These are phyloP conservation scores for Nezara viridula DNA, from an alignment of 2,888 invertebrate species.

Conservation along the genomic window DNA sequence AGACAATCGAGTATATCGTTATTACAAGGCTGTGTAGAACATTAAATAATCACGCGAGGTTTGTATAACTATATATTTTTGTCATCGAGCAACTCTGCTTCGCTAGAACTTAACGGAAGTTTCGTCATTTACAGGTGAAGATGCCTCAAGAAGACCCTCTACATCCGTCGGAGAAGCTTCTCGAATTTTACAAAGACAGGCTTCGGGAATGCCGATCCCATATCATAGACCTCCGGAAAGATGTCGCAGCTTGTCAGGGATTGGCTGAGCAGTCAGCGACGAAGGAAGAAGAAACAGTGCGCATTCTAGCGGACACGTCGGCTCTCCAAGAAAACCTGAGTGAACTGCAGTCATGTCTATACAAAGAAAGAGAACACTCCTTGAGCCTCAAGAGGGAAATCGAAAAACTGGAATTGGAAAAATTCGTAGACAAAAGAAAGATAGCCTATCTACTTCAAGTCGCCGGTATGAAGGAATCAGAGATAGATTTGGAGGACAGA, in stretches of 20 bases:
- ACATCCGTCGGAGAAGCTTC: conserved; percentile 57
- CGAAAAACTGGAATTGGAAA: conserved; percentile 60
- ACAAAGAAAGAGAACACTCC: conserved; percentile 62
- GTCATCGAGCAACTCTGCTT: not conserved
- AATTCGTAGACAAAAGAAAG: conserved; percentile 61
- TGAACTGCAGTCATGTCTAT: conserved; percentile 62
- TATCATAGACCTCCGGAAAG: conserved; percentile 53
- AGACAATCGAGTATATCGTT: not conserved
- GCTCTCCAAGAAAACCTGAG: conserved; percentile 60
- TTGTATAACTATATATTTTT: not conserved
- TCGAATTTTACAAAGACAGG: conserved; percentile 62
- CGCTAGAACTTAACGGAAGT: conserved; percentile 31
- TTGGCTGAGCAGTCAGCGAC: conserved; percentile 60
- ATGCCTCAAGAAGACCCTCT: conserved; percentile 49
- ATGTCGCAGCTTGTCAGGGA: conserved; percentile 61
- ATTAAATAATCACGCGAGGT: not conserved
- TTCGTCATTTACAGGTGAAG: conserved; percentile 57
- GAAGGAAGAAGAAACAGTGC: conserved; percentile 61
- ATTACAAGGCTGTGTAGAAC: not conserved
- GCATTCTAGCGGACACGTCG: conserved; percentile 52
- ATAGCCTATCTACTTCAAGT: conserved; percentile 62
- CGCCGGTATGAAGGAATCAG: conserved; percentile 62
- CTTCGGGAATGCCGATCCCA: conserved; percentile 60
- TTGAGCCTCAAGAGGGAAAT: conserved; percentile 61
- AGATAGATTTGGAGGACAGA: conserved; percentile 58